Base-by-base conservation (phyloP, 2,888 invertebrate species). In the Halictus ligatus region DNA sequence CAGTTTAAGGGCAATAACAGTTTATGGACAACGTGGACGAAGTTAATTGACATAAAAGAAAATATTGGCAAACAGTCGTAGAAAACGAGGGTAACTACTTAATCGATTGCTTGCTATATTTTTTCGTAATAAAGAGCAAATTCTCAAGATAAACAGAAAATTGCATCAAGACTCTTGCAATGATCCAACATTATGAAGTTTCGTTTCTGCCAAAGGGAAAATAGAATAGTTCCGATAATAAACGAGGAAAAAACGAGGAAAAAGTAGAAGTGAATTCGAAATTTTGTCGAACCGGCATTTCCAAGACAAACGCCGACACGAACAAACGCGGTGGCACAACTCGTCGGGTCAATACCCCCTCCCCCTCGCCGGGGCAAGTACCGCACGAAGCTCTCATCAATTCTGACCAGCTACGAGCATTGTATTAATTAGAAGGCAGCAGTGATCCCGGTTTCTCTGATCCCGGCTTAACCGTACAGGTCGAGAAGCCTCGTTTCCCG, bases 361-460 rank as follows among this genome's bases (percentile, higher is more conserved):
- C 35, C 35, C 35, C 35, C 35, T 3, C 35, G 3, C 35, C 35
- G 35, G 58, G 21, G 43, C 40, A 48, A 46, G 40, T 54, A 21
- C 29, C 82, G 21, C 15, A 43, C 76, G 75, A 58, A 29, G 58
- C 18, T 8, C 76, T 46, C 77, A 43, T 64, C 54, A 81, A 83
- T 84, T 89, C 81, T 79, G 83, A 81, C 69, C 78, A 84, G 84
- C 84, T 82, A 76, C 73, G 77, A 48, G 29, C 72, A 74, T 86
- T 87, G 80, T 86, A 81, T 86, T 85, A 87, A 90, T 89, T 89
- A 88, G 83, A 76, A 60, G 75, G 71, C 40, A 29, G 43, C 73
- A n/a, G 71, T 40, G 74, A 79, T 60, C 46, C 21, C 75, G 69
- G 13, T 74, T 69, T 79, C 80, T 71, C 50, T 40, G 78, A 78